Base-by-base conservation (phyloP, 2,113 vertebrate genomes). In the Mobula hypostoma region DNA sequence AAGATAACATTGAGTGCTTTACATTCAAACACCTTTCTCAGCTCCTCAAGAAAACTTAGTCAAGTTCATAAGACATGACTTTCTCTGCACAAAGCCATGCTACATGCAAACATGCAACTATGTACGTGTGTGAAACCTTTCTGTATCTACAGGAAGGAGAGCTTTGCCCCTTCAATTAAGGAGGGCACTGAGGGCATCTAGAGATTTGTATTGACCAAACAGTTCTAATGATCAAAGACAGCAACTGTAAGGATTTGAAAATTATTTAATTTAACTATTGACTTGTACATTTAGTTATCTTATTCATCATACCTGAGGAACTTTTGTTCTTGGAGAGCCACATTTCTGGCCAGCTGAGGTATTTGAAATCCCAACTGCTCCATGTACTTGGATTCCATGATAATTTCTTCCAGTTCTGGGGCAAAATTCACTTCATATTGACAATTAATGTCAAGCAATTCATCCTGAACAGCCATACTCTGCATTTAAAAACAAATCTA, bases 311-410 rank as follows among this genome's bases (percentile, higher is more conserved):
- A 99, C 98, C 97, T 96, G 48, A 97, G 95, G 17, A 98, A 97
- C 48, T 96, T 98, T 76, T 97, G 95, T 94, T 98, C 97, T 95
- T 98, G 98, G 7, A 98, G 95, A 9, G 98, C 97, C n/a, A 99
- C 95, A 0, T 96, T 97, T 94, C 96, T 95, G 0, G 97, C 97
- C 27, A 97, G 94, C 61, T 97, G 96, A 0, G 98, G 97, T 56
- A 99, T 94, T 66, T 95, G 19, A 94, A 97, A 97, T 0, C 97
- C 98, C 27, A 98, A 95, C 1, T 96, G 96, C 79, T 97, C 97
- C 96, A 99, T 96, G 95, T 97, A 96, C 72, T 97, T 98, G 9
- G 98, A 95, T 95, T 99, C 99, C 3, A 80, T 95, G 8, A 99
- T 98, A 1, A 98, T 97, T 96, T 98, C 98, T 87, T 61, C 96